Evolutionary conservation across 2,888 invertebrate species (phyloP).

Genomic region (Diabrotica balteata): DNA sequence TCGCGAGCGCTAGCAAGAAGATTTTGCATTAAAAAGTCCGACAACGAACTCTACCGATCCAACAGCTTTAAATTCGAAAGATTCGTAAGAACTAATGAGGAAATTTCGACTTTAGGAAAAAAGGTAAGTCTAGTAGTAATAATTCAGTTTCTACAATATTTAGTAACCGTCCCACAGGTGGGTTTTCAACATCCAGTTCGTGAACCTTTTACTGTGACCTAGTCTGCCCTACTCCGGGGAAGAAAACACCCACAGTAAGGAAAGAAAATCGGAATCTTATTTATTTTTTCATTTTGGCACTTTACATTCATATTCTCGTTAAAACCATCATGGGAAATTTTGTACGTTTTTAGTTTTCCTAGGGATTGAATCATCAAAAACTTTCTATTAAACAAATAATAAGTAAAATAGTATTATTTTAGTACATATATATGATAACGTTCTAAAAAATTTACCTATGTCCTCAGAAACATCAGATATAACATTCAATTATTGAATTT

Average conservation of each 20-base stretch:
- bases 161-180: constrained; percentile 23
- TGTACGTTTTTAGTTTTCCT: too few species aligned
- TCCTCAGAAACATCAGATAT: too few species aligned
- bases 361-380: too few species aligned
- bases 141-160: constrained; percentile 5
- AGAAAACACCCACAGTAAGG: constrained; percentile 12
- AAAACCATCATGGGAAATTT: too few species aligned
- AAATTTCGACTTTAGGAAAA: constrained; percentile 64
- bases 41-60: constrained; percentile 86
- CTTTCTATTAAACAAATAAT: too few species aligned
- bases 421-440: too few species aligned
- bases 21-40: constrained; percentile 77
- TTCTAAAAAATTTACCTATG: too few species aligned
- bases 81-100: constrained; percentile 76
- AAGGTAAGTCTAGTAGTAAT: constrained; percentile 66
- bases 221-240: constrained; percentile 14
- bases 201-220: constrained; percentile 22
- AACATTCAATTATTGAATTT: too few species aligned
- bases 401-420: too few species aligned
- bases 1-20: constrained; percentile 71
- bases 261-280: too few species aligned
- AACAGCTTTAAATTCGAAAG: constrained; percentile 89
- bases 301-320: too few species aligned
- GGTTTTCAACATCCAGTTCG: constrained; percentile 19
- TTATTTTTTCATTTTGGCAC: too few species aligned